Evolutionary conservation across 2,113 vertebrate genomes (phyloP).

Genomic region (Dromaius novaehollandiae): DNA sequence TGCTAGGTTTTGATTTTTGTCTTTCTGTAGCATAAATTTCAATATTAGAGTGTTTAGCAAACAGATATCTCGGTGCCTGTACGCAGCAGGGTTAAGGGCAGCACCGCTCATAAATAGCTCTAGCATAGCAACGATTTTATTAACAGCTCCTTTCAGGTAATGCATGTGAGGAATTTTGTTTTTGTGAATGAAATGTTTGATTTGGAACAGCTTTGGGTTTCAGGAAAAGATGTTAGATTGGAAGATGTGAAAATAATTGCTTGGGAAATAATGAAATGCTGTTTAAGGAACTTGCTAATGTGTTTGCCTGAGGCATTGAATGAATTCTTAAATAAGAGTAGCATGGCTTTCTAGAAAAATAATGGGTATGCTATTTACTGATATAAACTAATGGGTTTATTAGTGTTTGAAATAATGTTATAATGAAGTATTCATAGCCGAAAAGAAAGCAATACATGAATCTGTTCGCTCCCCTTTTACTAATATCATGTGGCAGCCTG

Average conservation of each 20-base stretch:
- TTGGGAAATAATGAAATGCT: conserved; percentile 64
- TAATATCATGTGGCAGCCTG: fast-evolving
- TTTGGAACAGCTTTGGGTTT: conserved; percentile 33
- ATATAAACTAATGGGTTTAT: conserved; percentile 46
- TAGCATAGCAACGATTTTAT: background rate
- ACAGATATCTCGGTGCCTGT: background rate
- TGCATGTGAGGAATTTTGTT: background rate
- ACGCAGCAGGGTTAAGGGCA: background rate
- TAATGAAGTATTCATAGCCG: background rate
- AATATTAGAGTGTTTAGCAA: background rate
- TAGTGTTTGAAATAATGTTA: conserved; percentile 41
- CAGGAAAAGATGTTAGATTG: conserved; percentile 23
- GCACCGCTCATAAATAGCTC: background rate
- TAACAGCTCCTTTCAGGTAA: conserved; percentile 5
- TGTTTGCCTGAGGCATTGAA: conserved; percentile 62
- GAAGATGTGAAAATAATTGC: conserved; percentile 68
- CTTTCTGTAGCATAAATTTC: background rate
- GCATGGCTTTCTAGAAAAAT: background rate
- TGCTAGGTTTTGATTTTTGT: background rate
- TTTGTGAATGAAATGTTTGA: conserved; percentile 11
- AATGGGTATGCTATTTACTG: conserved; percentile 25
- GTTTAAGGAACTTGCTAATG: conserved; percentile 60
- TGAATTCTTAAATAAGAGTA: conserved; percentile 56
- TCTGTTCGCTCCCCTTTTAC: background rate
- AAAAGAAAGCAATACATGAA: background rate